Evolutionary conservation across 2,797 vertebrate species (phyloP), one percentile per base, ranked within the genome.

Genomic region (Telmatherina bonti): DNA sequence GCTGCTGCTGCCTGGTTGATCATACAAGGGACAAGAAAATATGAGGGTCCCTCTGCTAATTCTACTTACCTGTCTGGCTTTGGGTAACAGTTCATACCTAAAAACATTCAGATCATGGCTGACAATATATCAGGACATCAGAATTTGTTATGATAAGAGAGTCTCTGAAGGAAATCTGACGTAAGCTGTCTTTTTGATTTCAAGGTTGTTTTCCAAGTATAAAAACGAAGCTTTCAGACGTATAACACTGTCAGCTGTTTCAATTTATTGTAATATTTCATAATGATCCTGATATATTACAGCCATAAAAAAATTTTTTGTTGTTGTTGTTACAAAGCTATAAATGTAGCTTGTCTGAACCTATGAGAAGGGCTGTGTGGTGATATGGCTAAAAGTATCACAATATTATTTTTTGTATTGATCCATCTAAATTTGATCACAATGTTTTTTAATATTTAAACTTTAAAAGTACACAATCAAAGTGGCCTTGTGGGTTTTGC

Each of bases 1-100:
- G 62, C 61, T 72, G 33, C 85, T 80, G 88, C 82, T 72, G 67
- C 79, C 81, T 79, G 73, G 55, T 66, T 82, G 83, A 82, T 79
- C 49, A 56, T 47, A 78, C 61, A 62, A 26, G 30, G 61, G 67
- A 51, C 45, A 56, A 63, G n/a, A 54, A 67, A 65, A 62, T 60
- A 73, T 68, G 65, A 83, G 71, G 54, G 58, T 79, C 79, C 60
- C 38, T 60, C 82, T 78, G 62, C 71, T 85, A 75, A 78, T 30
- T 54, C 75, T 74, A 18, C 82, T 74, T 70, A 65, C 36, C 26
- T 0, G 66, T 83, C 72, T 73, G 72, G 22, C 70, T 77, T 76
- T 84, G 70, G 86, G 87, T 91, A 91, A 90, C 61, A 43, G 62
- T 59, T 75, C 59, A 66, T 62, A 72, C 49, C 45, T 63, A 15